Evolutionary conservation across 2,888 invertebrate species (phyloP), one percentile per base, ranked within the genome.

Genomic region (Lordiphosa andalusiaca): DNA sequence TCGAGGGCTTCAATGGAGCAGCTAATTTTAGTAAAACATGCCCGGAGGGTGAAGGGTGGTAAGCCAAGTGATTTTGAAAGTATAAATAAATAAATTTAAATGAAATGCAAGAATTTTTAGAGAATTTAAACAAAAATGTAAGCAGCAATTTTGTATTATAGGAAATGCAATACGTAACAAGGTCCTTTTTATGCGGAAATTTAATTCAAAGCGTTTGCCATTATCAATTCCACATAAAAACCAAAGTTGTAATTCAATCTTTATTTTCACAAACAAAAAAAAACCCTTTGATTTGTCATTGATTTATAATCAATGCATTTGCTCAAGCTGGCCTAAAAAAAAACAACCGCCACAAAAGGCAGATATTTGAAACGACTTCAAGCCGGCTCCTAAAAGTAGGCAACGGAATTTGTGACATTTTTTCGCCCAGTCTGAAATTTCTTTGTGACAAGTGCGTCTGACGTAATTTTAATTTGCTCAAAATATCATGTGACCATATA

Each of bases 401-500:
- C 69, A 57, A 54, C 58, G 54, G 37, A 13, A 30, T 42, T 44
- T 16, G 2, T 5, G 36, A 48, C 53, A 65, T 70, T 72, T 49
- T 64, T 19, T 12, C 33, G 6, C 19, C 16, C 12, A 56, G 54
- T 57, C 47, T 62, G 58, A 58, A 61, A 58, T 73, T 75, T 62
- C 67, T 33, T 19, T 23, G 52, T 49, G 60, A 70, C 53, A 54
- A 72, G 57, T 49, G 57, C 54, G 53, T 39, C 55, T 71, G 74
- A 74, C 62, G 44, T 62, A 61, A 63, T 73, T 66, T 67, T 65
- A 39, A 67, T 68, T 59, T 56, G 30, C 51, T 55, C 13, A 55
- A 65, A 66, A 66, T 82, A 67, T 77, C 75, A 67, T 52, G 58
- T 77, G 64, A 65, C 82, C 59, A 62, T 67, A 80, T 35, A 49